Evolutionary conservation across 2,113 vertebrate genomes (phyloP).

Genomic region (Trochalopteron elliotii): DNA sequence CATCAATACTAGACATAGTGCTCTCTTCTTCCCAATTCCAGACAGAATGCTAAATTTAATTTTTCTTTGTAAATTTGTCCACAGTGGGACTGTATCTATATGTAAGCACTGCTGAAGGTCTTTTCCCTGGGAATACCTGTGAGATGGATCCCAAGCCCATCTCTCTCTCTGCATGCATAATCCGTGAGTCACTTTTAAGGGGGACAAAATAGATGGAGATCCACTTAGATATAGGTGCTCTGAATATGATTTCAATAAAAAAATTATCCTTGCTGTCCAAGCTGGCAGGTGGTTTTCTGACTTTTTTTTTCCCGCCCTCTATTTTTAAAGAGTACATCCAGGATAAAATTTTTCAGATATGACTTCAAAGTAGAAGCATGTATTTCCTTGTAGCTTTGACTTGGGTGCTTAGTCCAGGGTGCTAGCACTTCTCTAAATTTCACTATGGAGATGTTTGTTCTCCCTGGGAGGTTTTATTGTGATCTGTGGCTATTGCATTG

Average conservation of each 20-base stretch:
- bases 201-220: background rate
- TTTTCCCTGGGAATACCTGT: background rate
- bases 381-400: background rate
- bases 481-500: rapidly evolving
- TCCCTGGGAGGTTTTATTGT: background rate
- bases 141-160: background rate
- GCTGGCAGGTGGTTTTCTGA: rapidly evolving
- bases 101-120: background rate
- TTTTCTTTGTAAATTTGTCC: background rate
- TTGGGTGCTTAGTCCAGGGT: background rate
- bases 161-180: background rate
- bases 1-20: background rate
- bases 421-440: background rate
- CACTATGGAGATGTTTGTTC: background rate
- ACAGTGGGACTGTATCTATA: no score
- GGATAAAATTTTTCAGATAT: rapidly evolving
- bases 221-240: background rate
- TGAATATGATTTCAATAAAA: background rate
- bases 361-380: background rate
- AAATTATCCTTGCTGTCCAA: background rate
- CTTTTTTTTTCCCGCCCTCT: rapidly evolving
- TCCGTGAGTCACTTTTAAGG: background rate
- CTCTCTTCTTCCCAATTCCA: background rate
- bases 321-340: background rate
- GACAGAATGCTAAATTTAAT: background rate